Evolutionary conservation across 2,113 vertebrate species (phyloP), one percentile per base, ranked within the genome.

Genomic region (Euleptes europaea): DNA sequence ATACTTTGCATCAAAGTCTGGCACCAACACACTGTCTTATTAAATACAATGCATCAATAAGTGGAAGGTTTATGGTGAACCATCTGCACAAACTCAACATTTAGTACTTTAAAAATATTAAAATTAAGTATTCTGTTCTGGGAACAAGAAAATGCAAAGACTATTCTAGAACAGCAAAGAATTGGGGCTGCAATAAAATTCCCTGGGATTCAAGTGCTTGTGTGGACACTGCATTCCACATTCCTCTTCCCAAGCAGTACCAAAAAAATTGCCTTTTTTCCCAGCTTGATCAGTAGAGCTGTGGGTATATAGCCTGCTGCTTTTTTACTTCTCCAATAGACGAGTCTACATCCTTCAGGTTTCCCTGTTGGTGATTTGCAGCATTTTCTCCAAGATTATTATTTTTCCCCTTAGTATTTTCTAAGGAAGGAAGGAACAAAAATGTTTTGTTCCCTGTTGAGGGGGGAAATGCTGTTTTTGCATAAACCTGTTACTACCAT

Each of bases 361-460:
- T 80, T 77, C 51, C 14, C n/a, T 84, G 44, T 49, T 12, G 17
- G 28, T 47, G 42, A 13, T 49, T 73, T 73, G 15, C 38, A 42
- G 6, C 2, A 21, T 21, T 63, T 73, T 14, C 23, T 38, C 15
- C n/a, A 65, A 10, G 23, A 63, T 69, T 66, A 47, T 79, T 60
- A 51, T 54, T 54, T 10, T 2, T 5, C 70, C 6, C 13, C 42
- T 42, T 23, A 80, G 65, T 1, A 28, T 74, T 88, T 90, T 74
- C 63, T 75, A 82, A 86, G 5, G 15, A 90, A 82, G 78, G 6
- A 17, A 54, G 35, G 1, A 26, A 40, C 75, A 33, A 91, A 78
- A 86, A 92, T 93, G 82, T 93, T 93, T 87, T 87, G 84, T 47
- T 85, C 69, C 60, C 71, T 86, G 89, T n/a, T 1, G 33, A 33